phyloP scores from a whole-genome alignment of 64 coral and sea anemone species.

The Hydrozoanthus tunicans region DNA sequence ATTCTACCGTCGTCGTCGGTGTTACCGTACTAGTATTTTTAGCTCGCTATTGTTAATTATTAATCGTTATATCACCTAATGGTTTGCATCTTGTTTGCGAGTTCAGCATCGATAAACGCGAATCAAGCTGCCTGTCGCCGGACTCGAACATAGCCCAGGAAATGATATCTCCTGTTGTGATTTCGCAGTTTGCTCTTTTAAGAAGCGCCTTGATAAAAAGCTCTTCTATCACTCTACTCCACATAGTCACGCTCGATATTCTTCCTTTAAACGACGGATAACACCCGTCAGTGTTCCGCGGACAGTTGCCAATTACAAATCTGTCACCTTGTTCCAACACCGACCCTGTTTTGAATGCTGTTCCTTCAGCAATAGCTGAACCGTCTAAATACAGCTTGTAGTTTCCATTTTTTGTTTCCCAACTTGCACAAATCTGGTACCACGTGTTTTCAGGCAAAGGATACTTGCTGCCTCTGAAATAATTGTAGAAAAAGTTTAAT shows the following conservation, averaged over 20 bases:
- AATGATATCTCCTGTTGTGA: not conserved
- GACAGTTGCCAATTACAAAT: constrained; percentile 40
- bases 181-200: not conserved
- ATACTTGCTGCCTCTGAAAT: not conserved
- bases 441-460: not conserved
- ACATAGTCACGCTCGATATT: constrained; percentile 32
- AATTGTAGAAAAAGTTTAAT: not conserved
- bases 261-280: constrained; percentile 1
- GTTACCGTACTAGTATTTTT: too few relatives aligned
- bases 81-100: constrained; percentile 1
- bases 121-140: not conserved
- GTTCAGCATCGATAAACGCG: not conserved
- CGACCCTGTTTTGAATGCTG: not conserved
- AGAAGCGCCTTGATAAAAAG: not conserved
- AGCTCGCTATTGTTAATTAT: too few relatives aligned
- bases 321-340: not conserved
- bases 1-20: too few relatives aligned
- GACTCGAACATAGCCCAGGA: constrained; percentile 29
- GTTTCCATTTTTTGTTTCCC: constrained; percentile 13
- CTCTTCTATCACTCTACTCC: not conserved
- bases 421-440: constrained; percentile 29
- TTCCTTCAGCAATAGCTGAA: not conserved
- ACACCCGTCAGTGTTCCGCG: not conserved
- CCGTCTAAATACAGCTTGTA: constrained; percentile 24
- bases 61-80: not conserved